Conservation (phyloP, 1,140 invertebrate species). For the Apocrypta bakeri region DNA sequence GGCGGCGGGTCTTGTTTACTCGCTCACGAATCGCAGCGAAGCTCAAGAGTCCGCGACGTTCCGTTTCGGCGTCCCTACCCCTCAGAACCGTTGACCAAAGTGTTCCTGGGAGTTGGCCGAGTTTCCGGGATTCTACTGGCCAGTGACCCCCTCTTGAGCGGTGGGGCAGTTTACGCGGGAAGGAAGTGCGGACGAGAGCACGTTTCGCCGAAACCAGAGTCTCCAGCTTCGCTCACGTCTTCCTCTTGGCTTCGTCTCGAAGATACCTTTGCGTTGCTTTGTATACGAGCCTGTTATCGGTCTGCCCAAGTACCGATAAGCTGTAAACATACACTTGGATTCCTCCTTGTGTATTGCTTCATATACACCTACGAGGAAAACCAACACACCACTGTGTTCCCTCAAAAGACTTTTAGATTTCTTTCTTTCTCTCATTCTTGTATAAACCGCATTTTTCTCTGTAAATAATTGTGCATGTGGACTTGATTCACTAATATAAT, state of each 20-base stretch:
- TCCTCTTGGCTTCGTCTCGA: not conserved
- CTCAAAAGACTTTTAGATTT: not conserved
- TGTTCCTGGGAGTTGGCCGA: not conserved
- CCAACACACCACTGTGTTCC: not conserved
- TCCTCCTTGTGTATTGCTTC: not conserved
- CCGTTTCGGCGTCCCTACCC: not conserved
- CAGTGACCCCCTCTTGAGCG: not conserved
- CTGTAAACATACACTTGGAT: not conserved
- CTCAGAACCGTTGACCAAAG: not conserved
- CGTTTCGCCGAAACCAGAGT: not conserved
- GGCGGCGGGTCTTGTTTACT: slow-evolving; percentile 57
- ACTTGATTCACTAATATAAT: not conserved
- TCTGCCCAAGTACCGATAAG: not conserved
- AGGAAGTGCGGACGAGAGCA: slow-evolving; percentile 22
- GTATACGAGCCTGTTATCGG: not conserved
- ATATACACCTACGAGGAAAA: not conserved
- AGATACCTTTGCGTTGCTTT: not conserved
- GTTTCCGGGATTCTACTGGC: not conserved
- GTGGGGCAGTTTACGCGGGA: slow-evolving; percentile 42
- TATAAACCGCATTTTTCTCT: not conserved
- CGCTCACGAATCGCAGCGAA: slow-evolving; percentile 31
- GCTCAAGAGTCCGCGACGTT: not conserved
- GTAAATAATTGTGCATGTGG: not conserved
- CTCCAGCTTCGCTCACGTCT: not conserved
- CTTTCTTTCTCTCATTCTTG: not conserved